Conservation (phyloP, 2,113 vertebrate genomes). For the Axis porcinus region DNA sequence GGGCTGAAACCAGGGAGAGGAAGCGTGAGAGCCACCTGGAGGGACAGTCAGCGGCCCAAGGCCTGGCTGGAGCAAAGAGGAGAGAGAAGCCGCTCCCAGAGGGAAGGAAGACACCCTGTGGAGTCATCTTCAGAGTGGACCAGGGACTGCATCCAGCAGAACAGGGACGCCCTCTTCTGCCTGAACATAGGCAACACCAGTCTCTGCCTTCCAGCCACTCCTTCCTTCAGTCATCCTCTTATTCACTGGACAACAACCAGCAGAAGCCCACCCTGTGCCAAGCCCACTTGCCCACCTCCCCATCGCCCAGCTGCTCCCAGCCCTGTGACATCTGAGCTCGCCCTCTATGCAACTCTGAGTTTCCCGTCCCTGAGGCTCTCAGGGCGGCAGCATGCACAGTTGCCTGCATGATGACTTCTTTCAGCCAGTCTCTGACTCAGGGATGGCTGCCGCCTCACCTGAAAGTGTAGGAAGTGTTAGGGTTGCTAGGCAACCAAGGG, state of each 20-base stretch:
- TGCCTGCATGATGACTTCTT: not conserved
- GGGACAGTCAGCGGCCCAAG: not conserved
- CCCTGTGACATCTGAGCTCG: not conserved
- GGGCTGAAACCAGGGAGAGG: not conserved
- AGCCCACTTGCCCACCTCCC: not conserved
- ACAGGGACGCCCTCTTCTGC: slow-evolving; percentile 52
- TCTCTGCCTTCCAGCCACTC: not conserved
- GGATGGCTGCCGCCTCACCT: not conserved
- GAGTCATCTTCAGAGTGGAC: not conserved
- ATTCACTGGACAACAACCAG: rapidly evolving
- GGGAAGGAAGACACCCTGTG: not conserved
- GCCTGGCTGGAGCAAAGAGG: not conserved
- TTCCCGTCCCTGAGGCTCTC: not conserved
- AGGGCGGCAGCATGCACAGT: not conserved
- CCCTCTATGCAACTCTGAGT: not conserved
- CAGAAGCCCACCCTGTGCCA: not conserved
- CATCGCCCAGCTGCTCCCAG: not conserved
- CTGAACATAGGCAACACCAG: not conserved
- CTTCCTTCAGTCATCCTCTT: not conserved
- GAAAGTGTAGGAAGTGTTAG: not conserved
- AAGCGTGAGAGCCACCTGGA: rapidly evolving
- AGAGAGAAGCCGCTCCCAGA: not conserved
- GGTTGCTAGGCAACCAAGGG: slow-evolving; percentile 55
- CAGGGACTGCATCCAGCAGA: not conserved
- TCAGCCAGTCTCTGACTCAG: not conserved